Conservation (phyloP, 1,140 invertebrate species). For the Drosophila sechellia region DNA sequence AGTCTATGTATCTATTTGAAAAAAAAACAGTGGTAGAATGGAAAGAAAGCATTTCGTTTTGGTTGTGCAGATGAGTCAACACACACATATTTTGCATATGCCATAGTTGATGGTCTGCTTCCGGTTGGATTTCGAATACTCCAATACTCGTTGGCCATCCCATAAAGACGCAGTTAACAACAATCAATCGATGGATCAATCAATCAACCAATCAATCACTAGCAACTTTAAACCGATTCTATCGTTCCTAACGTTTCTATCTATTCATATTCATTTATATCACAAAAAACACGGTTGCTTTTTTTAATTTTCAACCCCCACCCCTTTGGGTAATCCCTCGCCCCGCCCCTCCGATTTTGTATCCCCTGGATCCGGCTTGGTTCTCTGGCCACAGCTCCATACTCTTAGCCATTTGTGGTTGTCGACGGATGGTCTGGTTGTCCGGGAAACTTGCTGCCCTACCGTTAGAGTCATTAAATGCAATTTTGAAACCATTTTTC, state of each 20-base stretch:
- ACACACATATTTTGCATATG: neutral
- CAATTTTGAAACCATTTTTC: constrained; percentile 72
- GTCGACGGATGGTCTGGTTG: neutral
- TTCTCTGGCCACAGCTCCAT: neutral
- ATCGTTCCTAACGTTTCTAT: constrained; percentile 37
- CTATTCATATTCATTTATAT: constrained; percentile 72
- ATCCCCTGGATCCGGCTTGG: neutral
- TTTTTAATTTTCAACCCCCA: neutral
- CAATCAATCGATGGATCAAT: constrained; percentile 19
- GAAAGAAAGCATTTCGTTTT: constrained; percentile 20
- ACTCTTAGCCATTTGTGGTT: neutral
- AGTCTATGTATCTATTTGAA: constrained; percentile 20
- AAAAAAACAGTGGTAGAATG: constrained; percentile 20
- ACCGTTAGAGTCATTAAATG: constrained; percentile 52
- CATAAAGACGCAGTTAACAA: constrained; percentile 7
- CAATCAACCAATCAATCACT: constrained; percentile 23
- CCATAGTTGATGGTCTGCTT: constrained; percentile 3
- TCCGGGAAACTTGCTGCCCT: neutral
- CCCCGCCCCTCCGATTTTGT: neutral
- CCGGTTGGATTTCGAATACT: too few relatives aligned
- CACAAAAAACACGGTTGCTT: constrained; percentile 63
- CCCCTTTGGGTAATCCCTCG: neutral
- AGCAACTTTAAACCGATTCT: constrained; percentile 50
- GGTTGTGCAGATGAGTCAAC: constrained; percentile 11
- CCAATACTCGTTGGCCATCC: too few relatives aligned